Conservation (phyloP, 2,888 invertebrate species). For the Alentia gelatinosa region DNA sequence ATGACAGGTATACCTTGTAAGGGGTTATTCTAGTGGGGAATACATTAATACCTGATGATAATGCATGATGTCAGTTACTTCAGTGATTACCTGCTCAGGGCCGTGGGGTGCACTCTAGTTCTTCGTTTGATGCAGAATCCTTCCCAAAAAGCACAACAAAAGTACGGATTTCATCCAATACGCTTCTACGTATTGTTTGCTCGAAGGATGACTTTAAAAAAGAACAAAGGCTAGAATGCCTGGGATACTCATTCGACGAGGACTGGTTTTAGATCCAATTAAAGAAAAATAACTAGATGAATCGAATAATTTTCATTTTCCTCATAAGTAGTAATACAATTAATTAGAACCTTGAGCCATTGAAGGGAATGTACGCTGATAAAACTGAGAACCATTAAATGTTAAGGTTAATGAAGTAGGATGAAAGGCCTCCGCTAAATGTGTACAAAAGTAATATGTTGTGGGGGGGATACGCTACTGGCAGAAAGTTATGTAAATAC, state of each 20-base stretch:
- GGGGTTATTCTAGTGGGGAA: too few relatives aligned
- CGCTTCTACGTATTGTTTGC: not conserved
- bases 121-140: too few relatives aligned
- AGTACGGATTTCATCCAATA: not conserved
- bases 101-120: too few relatives aligned
- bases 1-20: too few relatives aligned
- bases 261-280: not conserved
- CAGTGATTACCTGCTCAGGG: too few relatives aligned
- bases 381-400: not conserved
- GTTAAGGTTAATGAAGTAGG: not conserved
- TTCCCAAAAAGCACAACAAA: not conserved
- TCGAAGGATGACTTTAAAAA: not conserved
- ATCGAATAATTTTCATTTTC: not conserved
- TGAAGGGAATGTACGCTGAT: not conserved
- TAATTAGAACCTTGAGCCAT: not conserved
- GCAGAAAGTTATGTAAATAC: not conserved
- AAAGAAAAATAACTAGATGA: not conserved
- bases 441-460: not conserved
- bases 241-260: not conserved
- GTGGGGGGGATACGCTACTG: not conserved
- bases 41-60: too few relatives aligned
- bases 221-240: not conserved
- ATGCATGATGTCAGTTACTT: too few relatives aligned
- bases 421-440: not conserved
- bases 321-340: not conserved